These are phyloP conservation scores for Pardalotus punctatus DNA, from an alignment of 2,113 vertebrate genomes.

Conservation along the genomic window DNA sequence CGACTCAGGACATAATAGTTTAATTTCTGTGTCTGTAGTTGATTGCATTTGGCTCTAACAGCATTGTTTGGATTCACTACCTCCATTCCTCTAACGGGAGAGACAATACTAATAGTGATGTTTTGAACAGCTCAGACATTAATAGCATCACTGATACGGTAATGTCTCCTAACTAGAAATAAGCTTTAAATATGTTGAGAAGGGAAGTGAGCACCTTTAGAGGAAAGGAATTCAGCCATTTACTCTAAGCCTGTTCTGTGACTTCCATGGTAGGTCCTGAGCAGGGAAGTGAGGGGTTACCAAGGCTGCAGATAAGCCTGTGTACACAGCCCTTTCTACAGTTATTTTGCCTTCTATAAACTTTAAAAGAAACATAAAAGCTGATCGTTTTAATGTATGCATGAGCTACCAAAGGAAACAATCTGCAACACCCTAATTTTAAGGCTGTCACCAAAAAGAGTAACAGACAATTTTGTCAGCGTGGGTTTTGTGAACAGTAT, in stretches of 20 bases:
- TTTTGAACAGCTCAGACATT: neutral
- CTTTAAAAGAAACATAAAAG: neutral
- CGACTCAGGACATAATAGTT: neutral
- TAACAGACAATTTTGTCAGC: neutral
- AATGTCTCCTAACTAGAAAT: neutral
- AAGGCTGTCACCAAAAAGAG: neutral
- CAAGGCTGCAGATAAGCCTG: neutral
- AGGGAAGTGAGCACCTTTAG: neutral
- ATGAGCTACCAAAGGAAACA: neutral
- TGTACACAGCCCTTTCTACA: neutral
- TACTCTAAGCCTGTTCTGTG: too few relatives aligned
- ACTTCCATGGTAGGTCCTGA: neutral
- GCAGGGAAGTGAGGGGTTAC: fast-evolving
- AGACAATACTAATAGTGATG: neutral
- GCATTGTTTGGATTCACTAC: neutral
- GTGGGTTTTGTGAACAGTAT: fast-evolving
- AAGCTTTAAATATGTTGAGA: neutral
- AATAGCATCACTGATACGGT: neutral
- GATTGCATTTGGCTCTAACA: neutral
- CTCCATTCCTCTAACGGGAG: neutral
- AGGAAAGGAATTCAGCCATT: neutral
- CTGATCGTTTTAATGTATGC: neutral
- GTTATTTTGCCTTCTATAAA: neutral
- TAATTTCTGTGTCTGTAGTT: neutral
- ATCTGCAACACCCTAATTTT: neutral